These are phyloP conservation scores for Vicugna pacos DNA, from an alignment of 2,113 vertebrate species.

Conservation along the genomic window DNA sequence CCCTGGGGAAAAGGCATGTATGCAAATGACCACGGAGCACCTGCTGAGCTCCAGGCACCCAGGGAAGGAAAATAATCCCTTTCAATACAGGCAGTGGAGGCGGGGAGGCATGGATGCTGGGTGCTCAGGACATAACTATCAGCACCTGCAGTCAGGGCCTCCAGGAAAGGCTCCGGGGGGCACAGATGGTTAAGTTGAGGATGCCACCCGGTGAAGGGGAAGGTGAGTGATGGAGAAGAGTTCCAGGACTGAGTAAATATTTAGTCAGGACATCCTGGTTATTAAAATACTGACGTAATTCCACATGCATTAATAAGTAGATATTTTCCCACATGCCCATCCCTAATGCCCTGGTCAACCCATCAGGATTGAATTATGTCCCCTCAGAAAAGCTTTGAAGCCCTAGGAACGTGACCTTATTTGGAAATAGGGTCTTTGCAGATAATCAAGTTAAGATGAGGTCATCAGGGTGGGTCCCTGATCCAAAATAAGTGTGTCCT, in stretches of 20 bases:
- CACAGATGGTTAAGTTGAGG: background rate
- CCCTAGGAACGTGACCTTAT: background rate
- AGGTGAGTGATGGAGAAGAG: background rate
- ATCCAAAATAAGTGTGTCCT: background rate
- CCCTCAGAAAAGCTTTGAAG: background rate
- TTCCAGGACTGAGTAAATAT: background rate
- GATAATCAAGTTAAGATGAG: background rate
- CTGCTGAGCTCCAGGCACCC: background rate
- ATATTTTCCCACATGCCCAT: background rate
- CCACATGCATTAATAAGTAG: background rate
- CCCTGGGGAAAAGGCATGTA: no score
- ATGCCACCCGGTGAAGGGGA: background rate
- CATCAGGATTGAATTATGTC: background rate
- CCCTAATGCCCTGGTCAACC: background rate
- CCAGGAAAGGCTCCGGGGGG: background rate
- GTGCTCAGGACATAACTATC: no score
- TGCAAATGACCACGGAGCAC: background rate
- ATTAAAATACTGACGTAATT: background rate
- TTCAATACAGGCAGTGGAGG: accelerated
- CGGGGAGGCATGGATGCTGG: background rate
- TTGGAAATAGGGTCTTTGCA: background rate
- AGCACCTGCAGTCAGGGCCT: background rate
- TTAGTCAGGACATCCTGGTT: no score
- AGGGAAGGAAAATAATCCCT: background rate
- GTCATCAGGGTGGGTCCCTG: background rate